Evolutionary conservation across 2,113 vertebrate genomes (phyloP).

Genomic region (Bubo blakistoni): DNA sequence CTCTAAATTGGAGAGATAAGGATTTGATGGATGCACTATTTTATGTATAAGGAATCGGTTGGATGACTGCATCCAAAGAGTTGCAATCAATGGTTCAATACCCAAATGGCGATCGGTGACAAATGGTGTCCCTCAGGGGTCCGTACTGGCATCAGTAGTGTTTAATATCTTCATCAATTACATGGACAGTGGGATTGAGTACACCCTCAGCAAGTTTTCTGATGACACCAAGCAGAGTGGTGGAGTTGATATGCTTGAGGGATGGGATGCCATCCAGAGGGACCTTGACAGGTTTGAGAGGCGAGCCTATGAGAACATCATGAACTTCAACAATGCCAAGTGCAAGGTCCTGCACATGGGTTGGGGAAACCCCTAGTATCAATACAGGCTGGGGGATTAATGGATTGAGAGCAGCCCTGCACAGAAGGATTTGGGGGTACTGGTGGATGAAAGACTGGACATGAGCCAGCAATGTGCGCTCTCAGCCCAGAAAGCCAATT

Average conservation of each 20-base stretch:
- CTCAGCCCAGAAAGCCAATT: background rate
- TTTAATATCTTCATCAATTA: background rate
- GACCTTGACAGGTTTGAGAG: background rate
- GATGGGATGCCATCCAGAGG: background rate
- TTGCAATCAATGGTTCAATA: background rate
- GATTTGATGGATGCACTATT: background rate
- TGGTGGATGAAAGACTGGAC: no score
- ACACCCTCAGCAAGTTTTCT: background rate
- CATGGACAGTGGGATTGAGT: background rate
- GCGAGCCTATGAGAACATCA: background rate
- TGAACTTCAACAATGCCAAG: background rate
- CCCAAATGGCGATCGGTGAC: background rate
- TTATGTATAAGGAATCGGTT: background rate
- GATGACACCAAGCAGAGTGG: background rate
- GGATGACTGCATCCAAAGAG: background rate
- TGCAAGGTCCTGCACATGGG: background rate
- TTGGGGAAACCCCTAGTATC: background rate
- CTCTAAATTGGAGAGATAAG: background rate
- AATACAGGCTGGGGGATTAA: background rate
- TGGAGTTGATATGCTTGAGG: background rate
- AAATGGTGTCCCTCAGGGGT: background rate
- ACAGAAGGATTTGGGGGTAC: background rate
- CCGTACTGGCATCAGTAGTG: rapidly evolving
- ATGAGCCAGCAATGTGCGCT: rapidly evolving
- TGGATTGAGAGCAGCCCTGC: background rate